A percentile compares a stretch with the other conserved stretches of the same genome.
Evolutionary conservation across 2,113 vertebrate genomes (phyloP).

Genomic region (Clarias gariepinus): DNA sequence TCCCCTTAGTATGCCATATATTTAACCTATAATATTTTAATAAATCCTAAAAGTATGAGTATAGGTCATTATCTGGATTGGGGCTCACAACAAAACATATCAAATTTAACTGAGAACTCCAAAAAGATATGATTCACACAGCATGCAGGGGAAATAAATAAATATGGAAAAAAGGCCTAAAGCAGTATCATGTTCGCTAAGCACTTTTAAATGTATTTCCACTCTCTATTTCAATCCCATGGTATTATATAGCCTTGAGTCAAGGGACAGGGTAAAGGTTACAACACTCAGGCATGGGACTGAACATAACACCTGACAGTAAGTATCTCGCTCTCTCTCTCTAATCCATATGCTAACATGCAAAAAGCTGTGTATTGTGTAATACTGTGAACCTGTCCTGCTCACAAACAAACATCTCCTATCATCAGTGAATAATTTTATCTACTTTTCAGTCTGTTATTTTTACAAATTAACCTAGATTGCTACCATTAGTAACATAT

Average conservation of each 20-base stretch:
- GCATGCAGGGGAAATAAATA: slow-evolving; percentile 64
- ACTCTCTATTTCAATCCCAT: slow-evolving; percentile 67
- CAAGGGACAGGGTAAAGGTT: slow-evolving; percentile 76
- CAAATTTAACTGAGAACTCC: slow-evolving; percentile 58
- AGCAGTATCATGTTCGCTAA: slow-evolving; percentile 67
- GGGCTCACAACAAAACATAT: slow-evolving; percentile 53
- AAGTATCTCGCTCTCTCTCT: slow-evolving; percentile 44
- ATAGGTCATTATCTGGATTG: slow-evolving; percentile 48
- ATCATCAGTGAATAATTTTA: background rate
- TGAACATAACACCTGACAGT: slow-evolving; percentile 76
- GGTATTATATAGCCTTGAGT: slow-evolving; percentile 71
- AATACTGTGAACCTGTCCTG: slow-evolving; percentile 4
- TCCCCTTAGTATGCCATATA: slow-evolving; percentile 51
- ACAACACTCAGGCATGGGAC: slow-evolving; percentile 72
- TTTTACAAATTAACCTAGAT: background rate
- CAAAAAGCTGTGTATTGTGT: slow-evolving; percentile 11
- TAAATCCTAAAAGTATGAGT: slow-evolving; percentile 60
- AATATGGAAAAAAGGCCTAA: slow-evolving; percentile 54
- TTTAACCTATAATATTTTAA: slow-evolving; percentile 60
- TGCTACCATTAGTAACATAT: background rate
- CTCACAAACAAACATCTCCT: background rate
- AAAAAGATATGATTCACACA: slow-evolving; percentile 53
- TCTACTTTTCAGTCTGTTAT: background rate
- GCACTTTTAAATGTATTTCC: slow-evolving; percentile 71
- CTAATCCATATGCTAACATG: slow-evolving; percentile 39